Base-by-base conservation (phyloP, 2,113 vertebrate genomes). In the Stictonetta naevosa region DNA sequence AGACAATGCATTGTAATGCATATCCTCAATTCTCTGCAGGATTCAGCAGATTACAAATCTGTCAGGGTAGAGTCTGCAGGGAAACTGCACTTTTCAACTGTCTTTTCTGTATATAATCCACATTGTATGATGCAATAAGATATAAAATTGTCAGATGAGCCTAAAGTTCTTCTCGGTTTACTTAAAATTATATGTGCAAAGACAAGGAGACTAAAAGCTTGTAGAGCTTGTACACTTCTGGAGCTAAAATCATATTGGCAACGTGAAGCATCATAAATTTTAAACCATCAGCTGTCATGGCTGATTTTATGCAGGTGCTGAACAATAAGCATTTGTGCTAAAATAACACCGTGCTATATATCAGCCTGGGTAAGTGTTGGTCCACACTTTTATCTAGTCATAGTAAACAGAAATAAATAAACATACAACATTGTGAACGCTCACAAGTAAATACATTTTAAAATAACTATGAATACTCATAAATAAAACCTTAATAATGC, bases 21-120 rank as follows among this genome's bases (percentile, higher is more conserved):
- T 48, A 91, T 80, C 93, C 87, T 96, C 19, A 48, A 46, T 94
- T 96, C 96, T 96, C 95, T 95, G 95, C 94, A 95, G 96, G 93
- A 82, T 93, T 95, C 93, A 84, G 90, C 81, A 94, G 86, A 77
- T 88, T 87, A 86, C 93, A 97, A 96, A 97, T 96, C 95, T 95
- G 78, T 84, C 94, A 96, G 69, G 86, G 66, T 68, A 8, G 5
- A 86, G 58, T 96, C 88, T 94, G 83, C 44, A 74, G 89, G 83
- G 86, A 97, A 94, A 93, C 62, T 8, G n/a, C 73, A 88, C 67
- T 92, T 96, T 94, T 84, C 52, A 93, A 86, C 76, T 59, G 38
- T 48, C 77, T 95, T 69, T 63, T 52, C 75, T 88, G 21, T 69
- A 94, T 86, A 78, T 90, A 96, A 88, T 91, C 68, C 62, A 88